Conservation (phyloP, 2,113 vertebrate genomes). For the Gulo gulo region DNA sequence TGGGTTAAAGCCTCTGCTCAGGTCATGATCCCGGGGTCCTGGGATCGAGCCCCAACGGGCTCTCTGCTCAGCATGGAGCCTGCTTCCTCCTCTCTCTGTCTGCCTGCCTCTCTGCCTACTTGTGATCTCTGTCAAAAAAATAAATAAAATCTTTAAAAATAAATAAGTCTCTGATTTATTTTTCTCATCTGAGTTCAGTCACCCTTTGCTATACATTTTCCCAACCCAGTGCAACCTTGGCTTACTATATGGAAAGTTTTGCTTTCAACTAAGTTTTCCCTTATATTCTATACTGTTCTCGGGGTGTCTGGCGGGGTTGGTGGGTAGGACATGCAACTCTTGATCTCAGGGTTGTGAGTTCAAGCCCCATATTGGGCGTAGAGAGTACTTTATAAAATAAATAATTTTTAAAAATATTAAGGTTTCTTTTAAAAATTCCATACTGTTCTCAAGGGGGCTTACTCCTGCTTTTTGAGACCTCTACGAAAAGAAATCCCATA, state of each 20-base stretch:
- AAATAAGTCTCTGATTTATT: background rate
- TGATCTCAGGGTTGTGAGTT: background rate
- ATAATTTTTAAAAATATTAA: background rate
- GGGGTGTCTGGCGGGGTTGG: background rate
- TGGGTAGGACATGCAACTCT: background rate
- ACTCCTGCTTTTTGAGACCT: background rate
- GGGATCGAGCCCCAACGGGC: no score
- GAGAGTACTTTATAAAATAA: background rate
- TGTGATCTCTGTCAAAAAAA: no score
- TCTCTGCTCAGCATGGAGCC: no score
- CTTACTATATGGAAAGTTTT: background rate
- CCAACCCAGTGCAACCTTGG: background rate
- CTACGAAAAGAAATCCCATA: background rate
- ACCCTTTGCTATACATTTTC: background rate
- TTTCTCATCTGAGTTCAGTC: background rate
- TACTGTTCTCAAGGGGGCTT: background rate
- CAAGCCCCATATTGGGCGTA: background rate
- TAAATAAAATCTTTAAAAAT: no score
- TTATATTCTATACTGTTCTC: background rate
- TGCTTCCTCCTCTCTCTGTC: no score
- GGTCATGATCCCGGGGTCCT: no score
- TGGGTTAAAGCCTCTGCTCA: no score
- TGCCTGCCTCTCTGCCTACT: no score
- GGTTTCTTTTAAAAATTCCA: background rate
- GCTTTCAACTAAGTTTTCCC: background rate